phyloP scores from a whole-genome alignment of 2,888 invertebrate genomes.

The Eumerus sabulonum region DNA sequence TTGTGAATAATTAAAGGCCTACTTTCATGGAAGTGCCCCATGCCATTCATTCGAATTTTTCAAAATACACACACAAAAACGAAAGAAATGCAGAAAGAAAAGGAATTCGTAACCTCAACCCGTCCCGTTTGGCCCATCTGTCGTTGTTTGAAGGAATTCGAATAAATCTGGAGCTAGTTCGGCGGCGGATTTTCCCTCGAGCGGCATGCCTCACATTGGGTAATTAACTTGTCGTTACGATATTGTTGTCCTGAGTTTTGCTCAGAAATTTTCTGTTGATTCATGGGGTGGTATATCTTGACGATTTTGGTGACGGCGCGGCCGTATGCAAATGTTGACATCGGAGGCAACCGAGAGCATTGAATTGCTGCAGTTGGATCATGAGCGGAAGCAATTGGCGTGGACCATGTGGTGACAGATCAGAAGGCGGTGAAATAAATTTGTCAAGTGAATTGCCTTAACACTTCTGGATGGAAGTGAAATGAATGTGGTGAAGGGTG shows the following conservation, averaged over 20 bases:
- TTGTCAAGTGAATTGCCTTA: constrained; percentile 38
- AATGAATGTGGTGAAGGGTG: constrained; percentile 22
- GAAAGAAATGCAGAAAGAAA: not conserved
- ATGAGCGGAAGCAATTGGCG: too few species aligned
- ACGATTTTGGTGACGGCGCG: too few species aligned
- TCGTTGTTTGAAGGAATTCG: constrained; percentile 49
- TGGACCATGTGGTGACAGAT: constrained; percentile 43
- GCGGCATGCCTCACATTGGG: constrained; percentile 37
- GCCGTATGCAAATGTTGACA: too few species aligned
- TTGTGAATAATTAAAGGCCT: constrained; percentile 41
- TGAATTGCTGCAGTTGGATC: too few species aligned
- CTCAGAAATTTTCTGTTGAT: constrained; percentile 32
- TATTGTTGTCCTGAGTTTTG: constrained; percentile 61
- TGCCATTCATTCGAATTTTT: constrained; percentile 39
- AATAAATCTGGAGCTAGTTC: constrained; percentile 59
- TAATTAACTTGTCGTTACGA: constrained; percentile 68
- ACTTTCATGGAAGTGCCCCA: constrained; percentile 1
- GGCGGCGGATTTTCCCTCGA: constrained; percentile 42
- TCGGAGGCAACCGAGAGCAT: too few species aligned
- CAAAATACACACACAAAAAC: constrained; percentile 21
- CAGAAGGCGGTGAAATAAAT: constrained; percentile 33
- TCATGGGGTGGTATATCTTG: constrained; percentile 29
- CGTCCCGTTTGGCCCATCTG: constrained; percentile 52
- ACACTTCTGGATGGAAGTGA: constrained; percentile 18
- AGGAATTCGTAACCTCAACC: constrained; percentile 17